Base-by-base conservation (phyloP, 1,140 invertebrate genomes). In the Chelonus insularis region DNA sequence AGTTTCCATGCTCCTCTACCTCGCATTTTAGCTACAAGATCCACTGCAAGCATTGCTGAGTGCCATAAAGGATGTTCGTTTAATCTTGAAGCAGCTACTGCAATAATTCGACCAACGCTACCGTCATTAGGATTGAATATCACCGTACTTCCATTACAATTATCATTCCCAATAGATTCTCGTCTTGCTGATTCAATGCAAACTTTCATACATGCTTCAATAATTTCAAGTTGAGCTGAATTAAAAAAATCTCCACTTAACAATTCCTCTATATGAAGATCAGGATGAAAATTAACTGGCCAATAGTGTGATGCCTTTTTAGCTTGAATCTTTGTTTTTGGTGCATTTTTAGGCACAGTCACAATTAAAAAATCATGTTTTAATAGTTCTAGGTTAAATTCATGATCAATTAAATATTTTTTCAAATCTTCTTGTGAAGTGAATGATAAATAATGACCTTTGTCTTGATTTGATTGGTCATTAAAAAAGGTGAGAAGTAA, bases 221-320 rank as follows among this genome's bases (percentile, higher is more conserved):
- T 88, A 8, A 73, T 72, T 0, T 78, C 55, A 0, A 89, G 60
- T 64, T 94, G 86, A 1, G 76, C 66, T 0, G 69, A 50, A 11
- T 73, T 77, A 72, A 96, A 95, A 57, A 89, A 82, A 0, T 83
- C 81, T 3, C 87, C 86, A 45, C 82, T 80, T 0, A 85, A 68
- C 37, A 91, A 66, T 48, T 82, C 85, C 72, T 94, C 91, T 2
- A 89, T 72, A 67, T 86, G 86, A 63, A 85, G 84, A 72, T 93
- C 88, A 43, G 86, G 89, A 83, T 93, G 89, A 81, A 96, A 96
- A 74, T 92, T 93, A 20, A 90, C 86, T 0, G 93, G 91, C 95
- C 94, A 97, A 29, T 86, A 75, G 60, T 81, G 79, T 1, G 82
- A 82, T 1, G 85, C 84, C 66, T 82, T 77, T 6, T 86, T 77